phyloP scores from a whole-genome alignment of 2,113 vertebrate species.

The Lucifuga dentata region DNA sequence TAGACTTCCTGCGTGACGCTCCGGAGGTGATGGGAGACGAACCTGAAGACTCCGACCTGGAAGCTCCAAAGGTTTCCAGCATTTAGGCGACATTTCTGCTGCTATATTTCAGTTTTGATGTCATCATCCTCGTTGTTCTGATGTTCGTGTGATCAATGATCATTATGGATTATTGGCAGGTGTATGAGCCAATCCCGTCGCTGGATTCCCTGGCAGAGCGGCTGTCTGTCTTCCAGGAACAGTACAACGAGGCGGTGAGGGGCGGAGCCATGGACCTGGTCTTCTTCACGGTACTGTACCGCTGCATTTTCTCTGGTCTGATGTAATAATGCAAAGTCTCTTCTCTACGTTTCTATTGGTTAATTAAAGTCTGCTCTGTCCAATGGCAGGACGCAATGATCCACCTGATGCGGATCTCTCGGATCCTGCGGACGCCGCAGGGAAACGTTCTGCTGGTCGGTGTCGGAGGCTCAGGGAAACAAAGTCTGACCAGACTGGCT shows the following conservation, averaged over 20 bases:
- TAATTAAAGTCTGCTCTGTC: no score
- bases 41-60: conserved; percentile 80
- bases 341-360: no score
- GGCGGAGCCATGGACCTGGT: conserved; percentile 87
- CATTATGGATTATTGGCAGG: conserved; percentile 50
- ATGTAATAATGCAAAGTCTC: no score
- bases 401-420: conserved; percentile 87
- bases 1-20: conserved; percentile 86
- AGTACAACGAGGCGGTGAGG: conserved; percentile 86
- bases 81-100: background rate
- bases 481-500: conserved; percentile 86
- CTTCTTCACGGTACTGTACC: conserved; percentile 84
- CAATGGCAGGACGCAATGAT: conserved; percentile 84
- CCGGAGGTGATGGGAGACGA: conserved; percentile 85
- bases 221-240: conserved; percentile 80
- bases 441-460: conserved; percentile 88
- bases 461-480: conserved; percentile 89
- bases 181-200: conserved; percentile 86
- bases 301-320: no score
- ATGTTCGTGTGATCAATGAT: background rate
- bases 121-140: background rate
- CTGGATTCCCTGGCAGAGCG: conserved; percentile 81
- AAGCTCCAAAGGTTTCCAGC: conserved; percentile 81
- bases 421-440: conserved; percentile 85
- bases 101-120: background rate